Percentiles rank a stretch among this genome's conserved stretches.
These are phyloP conservation scores for Phallusia fumigata DNA, from an alignment of 23 tunicate species.

Conservation along the genomic window DNA sequence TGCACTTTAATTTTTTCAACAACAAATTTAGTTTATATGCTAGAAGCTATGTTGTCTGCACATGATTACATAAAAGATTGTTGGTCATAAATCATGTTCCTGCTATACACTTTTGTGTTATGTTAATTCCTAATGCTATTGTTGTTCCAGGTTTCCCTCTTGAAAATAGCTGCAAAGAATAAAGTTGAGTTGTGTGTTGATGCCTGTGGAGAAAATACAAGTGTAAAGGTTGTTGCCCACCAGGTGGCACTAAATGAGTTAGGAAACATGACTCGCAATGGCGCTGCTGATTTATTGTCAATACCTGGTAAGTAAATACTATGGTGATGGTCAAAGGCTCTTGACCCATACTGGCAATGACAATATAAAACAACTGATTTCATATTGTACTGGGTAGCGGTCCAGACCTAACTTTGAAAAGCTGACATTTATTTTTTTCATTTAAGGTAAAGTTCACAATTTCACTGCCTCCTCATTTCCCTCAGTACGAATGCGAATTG, in stretches of 20 bases:
- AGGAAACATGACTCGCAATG: conserved; percentile 32
- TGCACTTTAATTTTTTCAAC: no score
- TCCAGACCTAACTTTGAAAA: no score
- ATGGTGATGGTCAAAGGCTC: no score
- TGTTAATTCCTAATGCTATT: not conserved
- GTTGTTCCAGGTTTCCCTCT: conserved; percentile 25
- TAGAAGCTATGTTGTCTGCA: no score
- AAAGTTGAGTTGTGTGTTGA: conserved; percentile 44
- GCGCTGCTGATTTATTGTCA: conserved; percentile 12
- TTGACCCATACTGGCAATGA: no score
- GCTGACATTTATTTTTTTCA: no score
- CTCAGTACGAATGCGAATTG: conserved; percentile 4
- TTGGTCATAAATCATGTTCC: not conserved
- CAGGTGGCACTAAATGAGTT: conserved; percentile 17
- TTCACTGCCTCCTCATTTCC: not conserved
- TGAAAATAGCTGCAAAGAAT: conserved; percentile 15
- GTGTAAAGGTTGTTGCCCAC: conserved; percentile 34
- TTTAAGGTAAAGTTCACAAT: not conserved
- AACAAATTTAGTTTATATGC: no score
- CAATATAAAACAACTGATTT: no score
- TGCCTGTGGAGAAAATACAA: conserved; percentile 4
- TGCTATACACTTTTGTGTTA: no score
- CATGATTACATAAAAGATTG: not conserved
- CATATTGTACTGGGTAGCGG: no score
- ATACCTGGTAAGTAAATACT: conserved; percentile 17